phyloP scores from a whole-genome alignment of 1,140 invertebrate species.

The Meloidogyne exigua region DNA sequence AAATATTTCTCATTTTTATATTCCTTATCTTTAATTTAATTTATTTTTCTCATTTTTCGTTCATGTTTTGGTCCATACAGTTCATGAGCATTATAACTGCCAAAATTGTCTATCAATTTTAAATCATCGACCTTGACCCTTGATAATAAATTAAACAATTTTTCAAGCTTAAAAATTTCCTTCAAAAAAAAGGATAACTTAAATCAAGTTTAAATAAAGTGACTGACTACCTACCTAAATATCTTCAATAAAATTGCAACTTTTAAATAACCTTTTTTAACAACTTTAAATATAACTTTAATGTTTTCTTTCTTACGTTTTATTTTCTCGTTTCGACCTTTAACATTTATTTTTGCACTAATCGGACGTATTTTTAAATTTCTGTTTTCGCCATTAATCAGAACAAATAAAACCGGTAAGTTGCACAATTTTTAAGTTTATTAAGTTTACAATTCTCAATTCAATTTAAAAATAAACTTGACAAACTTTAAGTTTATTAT shows the following conservation, averaged over 20 bases:
- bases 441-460: too few species aligned
- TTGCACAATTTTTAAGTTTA: background rate
- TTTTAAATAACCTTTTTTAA: background rate
- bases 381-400: background rate
- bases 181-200: background rate
- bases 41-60: background rate
- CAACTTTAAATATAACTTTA: background rate
- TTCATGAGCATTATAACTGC: background rate
- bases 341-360: background rate
- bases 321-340: background rate
- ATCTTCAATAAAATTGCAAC: background rate
- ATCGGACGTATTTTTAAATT: background rate
- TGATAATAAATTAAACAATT: background rate
- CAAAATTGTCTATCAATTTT: background rate
- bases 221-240: too few species aligned
- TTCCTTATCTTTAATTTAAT: background rate
- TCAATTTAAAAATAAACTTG: background rate
- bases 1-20: background rate
- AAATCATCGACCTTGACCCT: background rate
- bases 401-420: background rate
- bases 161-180: background rate
- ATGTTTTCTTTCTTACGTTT: background rate
- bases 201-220: too few species aligned
- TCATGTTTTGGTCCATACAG: background rate
- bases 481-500: too few species aligned